A percentile compares a stretch with the other conserved stretches of the same genome.
Conservation (phyloP, 2,113 vertebrate species). For the Psammodynastes pulverulentus region DNA sequence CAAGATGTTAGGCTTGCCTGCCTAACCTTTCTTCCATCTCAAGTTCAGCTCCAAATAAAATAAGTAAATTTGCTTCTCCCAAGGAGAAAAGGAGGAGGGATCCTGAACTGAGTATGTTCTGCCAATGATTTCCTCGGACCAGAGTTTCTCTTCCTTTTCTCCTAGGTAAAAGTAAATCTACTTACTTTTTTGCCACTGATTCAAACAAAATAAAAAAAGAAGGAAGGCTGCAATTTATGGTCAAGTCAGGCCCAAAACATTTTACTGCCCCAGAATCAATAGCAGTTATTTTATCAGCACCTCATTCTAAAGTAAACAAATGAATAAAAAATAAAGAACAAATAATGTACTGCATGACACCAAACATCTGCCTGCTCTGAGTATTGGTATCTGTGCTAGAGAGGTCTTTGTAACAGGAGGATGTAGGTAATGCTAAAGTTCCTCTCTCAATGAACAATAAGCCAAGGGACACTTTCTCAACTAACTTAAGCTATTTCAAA, state of each 20-base stretch:
- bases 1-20: neutral
- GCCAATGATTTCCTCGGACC: neutral
- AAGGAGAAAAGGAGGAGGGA: neutral
- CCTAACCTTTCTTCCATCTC: slow-evolving; percentile 41
- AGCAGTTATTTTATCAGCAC: neutral
- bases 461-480: neutral
- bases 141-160: neutral
- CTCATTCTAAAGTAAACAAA: neutral
- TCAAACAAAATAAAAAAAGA: slow-evolving; percentile 21
- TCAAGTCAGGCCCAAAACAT: neutral
- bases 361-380: neutral
- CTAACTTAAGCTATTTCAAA: neutral
- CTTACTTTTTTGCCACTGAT: neutral
- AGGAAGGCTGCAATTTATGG: neutral
- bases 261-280: neutral
- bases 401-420: neutral
- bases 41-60: slow-evolving; percentile 55
- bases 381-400: neutral
- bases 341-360: neutral
- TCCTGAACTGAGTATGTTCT: too few relatives aligned
- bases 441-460: neutral
- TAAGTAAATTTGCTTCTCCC: slow-evolving; percentile 42
- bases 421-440: neutral
- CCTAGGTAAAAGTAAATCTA: neutral
- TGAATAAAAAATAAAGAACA: neutral